Base-by-base conservation (phyloP, 1,140 invertebrate genomes). In the Antheraea mylitta region DNA sequence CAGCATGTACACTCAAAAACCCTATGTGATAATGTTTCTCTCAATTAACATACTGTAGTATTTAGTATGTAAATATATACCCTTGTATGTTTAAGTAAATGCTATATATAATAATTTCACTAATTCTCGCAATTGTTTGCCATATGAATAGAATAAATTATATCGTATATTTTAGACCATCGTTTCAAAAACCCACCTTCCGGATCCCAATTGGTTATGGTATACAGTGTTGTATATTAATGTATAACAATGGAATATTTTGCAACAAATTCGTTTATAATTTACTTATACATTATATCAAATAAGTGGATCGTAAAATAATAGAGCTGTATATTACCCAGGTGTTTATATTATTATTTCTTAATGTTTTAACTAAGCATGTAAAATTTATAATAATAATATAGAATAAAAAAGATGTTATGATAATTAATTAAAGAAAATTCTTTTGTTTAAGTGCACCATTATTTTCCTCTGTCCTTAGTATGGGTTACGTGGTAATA, bases 331-430 rank as follows among this genome's bases (percentile, higher is more conserved):
- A 89, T 91, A 90, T 89, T 91, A 90, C 89, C 78, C 86, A 89
- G 83, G 89, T 91, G 89, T 91, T 89, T 87, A 90, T 90, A 90
- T 91, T 90, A 87, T 90, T 91, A 81, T 83, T 86, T 87, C 87
- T 87, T 88, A 90, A 91, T 90, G 89, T 91, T 91, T 91, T 81
- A 90, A 86, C 81, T 91, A 91, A 91, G 87, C 88, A 91, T 90
- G 88, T 91, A 91, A 91, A 90, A 91, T 91, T 91, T 86, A 89
- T 89, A 88, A 89, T 89, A 91, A 89, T 89, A 91, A 89, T 91
- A 91, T 90, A 91, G 87, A 91, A 91, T 91, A 91, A 91, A 90
- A 91, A 87, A 53, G 45, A 90, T 91, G 89, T 91, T 91, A 91
- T 87, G 83, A 91, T 91, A 91, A 91, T 89, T 89, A 89, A 89